Evolutionary conservation across 2,113 vertebrate species (phyloP).

Genomic region (Catharus bicknelli): DNA sequence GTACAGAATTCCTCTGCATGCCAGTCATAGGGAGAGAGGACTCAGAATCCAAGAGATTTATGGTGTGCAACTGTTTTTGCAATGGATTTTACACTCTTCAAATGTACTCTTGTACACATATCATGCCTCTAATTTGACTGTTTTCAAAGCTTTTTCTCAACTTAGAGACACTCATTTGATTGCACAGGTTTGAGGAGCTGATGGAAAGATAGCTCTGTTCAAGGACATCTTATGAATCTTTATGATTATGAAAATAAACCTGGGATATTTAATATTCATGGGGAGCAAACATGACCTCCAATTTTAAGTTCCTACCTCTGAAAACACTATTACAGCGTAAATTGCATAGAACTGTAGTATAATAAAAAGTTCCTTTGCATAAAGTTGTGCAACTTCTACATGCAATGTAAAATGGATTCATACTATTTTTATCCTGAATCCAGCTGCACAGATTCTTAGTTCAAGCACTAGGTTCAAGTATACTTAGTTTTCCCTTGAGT

Average conservation of each 20-base stretch:
- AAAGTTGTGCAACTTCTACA: constrained; percentile 15
- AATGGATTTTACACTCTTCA: not conserved
- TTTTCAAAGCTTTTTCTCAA: constrained; percentile 24
- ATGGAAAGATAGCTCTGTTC: not conserved
- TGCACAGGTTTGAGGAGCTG: not conserved
- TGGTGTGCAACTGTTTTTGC: not conserved
- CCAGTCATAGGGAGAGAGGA: not conserved
- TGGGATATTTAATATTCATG: constrained; percentile 46
- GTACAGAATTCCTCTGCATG: not conserved
- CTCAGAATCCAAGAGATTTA: not conserved
- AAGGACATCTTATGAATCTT: not conserved
- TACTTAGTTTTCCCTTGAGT: not conserved
- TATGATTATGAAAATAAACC: constrained; percentile 41
- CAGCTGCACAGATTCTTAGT: not conserved
- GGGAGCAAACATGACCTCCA: constrained; percentile 40
- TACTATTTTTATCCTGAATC: constrained; percentile 35
- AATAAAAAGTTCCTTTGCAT: constrained; percentile 40
- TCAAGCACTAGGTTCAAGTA: not conserved
- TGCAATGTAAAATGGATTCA: constrained; percentile 6
- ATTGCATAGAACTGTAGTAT: not conserved
- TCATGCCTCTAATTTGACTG: not conserved
- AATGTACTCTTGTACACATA: not conserved
- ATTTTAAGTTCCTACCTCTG: constrained; percentile 28
- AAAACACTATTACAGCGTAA: constrained; percentile 26
- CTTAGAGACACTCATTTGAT: not conserved